These are phyloP conservation scores for Triplophysa bombifrons DNA, from an alignment of 2,797 vertebrate genomes.

Conservation along the genomic window DNA sequence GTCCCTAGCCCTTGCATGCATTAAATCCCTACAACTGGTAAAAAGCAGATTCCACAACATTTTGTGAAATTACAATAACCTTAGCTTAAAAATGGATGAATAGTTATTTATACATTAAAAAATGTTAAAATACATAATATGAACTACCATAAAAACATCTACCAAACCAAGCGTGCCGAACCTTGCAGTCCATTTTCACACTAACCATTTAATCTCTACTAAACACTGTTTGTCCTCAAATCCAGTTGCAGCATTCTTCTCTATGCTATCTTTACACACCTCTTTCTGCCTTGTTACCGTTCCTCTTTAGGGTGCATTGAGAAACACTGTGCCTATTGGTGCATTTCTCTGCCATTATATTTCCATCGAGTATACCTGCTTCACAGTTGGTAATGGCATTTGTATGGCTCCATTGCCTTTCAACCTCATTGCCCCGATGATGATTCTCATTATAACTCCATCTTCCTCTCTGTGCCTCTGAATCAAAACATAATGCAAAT, in stretches of 20 bases:
- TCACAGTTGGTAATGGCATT: slow-evolving; percentile 41
- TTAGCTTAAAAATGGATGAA: too few relatives aligned
- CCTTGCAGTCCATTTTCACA: neutral
- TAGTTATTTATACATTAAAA: too few relatives aligned
- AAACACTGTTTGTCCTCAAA: neutral
- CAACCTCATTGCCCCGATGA: slow-evolving; percentile 43
- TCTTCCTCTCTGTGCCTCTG: slow-evolving; percentile 35
- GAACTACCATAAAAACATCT: neutral
- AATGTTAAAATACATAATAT: neutral
- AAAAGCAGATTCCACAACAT: too few relatives aligned
- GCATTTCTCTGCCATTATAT: slow-evolving; percentile 32
- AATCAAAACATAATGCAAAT: slow-evolving; percentile 48
- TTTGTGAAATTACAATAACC: too few relatives aligned
- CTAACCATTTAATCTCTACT: neutral
- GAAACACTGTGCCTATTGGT: slow-evolving; percentile 30
- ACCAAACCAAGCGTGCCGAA: neutral
- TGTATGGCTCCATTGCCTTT: slow-evolving; percentile 39
- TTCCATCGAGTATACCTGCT: slow-evolving; percentile 36
- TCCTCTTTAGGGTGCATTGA: slow-evolving; percentile 34
- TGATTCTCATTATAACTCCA: slow-evolving; percentile 45
- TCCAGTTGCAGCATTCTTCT: neutral
- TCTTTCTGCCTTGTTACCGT: slow-evolving; percentile 32
- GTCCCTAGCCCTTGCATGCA: neutral
- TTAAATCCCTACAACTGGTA: neutral
- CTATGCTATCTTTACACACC: slow-evolving; percentile 3